Percentiles rank a stretch among this genome's conserved stretches.
phyloP scores from a whole-genome alignment of 2,797 vertebrate species.

The Orestias chungarensis region DNA sequence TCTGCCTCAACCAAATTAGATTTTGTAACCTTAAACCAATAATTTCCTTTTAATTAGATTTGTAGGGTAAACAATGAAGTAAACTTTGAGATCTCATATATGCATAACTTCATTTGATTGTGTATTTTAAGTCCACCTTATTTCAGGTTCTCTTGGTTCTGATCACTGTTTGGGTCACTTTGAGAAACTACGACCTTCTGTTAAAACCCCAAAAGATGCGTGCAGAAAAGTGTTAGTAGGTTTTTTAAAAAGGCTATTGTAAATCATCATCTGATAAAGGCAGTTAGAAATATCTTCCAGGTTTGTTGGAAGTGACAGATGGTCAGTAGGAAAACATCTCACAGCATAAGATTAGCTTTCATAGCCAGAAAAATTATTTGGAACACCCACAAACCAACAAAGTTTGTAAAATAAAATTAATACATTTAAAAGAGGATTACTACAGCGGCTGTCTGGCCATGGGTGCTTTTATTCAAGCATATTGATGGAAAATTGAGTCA shows the following conservation, averaged over 20 bases:
- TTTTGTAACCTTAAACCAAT: too few species aligned
- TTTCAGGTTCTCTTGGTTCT: neutral
- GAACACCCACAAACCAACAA: neutral
- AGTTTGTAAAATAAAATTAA: neutral
- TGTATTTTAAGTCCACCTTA: neutral
- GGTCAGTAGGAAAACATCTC: neutral
- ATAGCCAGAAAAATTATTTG: neutral
- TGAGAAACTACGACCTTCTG: neutral
- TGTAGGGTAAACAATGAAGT: neutral
- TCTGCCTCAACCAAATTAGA: neutral
- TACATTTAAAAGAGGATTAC: too few species aligned
- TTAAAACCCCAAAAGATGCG: neutral
- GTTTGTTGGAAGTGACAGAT: neutral
- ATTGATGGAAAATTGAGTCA: neutral
- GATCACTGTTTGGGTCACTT: neutral
- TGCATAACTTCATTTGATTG: neutral
- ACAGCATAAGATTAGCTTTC: neutral
- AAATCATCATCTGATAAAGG: neutral
- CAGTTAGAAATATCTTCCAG: neutral
- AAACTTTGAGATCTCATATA: neutral
- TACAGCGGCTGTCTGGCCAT: neutral
- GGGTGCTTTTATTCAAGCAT: neutral
- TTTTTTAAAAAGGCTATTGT: neutral
- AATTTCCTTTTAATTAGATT: neutral
- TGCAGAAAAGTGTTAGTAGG: neutral